Evolutionary conservation across 2,888 invertebrate genomes (phyloP), one percentile per base, ranked within the genome.

Genomic region (Eupithecia tripunctaria): DNA sequence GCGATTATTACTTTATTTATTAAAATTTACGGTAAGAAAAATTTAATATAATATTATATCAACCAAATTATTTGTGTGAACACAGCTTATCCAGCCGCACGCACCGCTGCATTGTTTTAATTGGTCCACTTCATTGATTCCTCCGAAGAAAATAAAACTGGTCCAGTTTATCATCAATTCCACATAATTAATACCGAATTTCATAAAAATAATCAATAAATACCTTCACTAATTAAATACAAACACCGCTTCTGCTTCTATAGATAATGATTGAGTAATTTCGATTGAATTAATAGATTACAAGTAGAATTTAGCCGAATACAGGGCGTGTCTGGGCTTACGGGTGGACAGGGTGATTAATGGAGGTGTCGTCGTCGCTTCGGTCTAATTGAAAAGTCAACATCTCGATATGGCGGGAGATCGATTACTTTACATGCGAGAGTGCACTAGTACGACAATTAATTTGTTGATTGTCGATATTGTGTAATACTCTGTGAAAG

Each of bases 381-480:
- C 84, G 86, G 88, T 87, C 92, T 93, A 93, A 94, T 94, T 94
- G 94, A 94, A 94, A 94, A 94, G 93, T 93, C 94, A 92, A 91
- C 91, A 91, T 91, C 92, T 88, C 88, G 87, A 88, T 87, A 82
- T 80, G 80, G 82, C 83, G 80, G 82, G 85, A 86, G 86, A 90
- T 90, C 87, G 88, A 90, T 91, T 88, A 88, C 86, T 86, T 86
- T 86, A 85, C 84, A 85, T 84, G 81, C 79, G 82, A 78, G 83
- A 27, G 38, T 64, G 64, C 62, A 63, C 27, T 41, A 36, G 64
- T 38, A 51, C 10, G 10, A 32, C 15, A 6, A 47, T 66, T 66
- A 29, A 27, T 64, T 41, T 64, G 21, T 36, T 64, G 38, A 25
- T 21, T 25, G 10, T 63, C 21, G 32, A 32, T 27, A 51, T 51